Percentiles rank a stretch among this genome's conserved stretches.
These are phyloP conservation scores for Ciona savignyi DNA, from an alignment of 23 tunicate species.

Conservation along the genomic window DNA sequence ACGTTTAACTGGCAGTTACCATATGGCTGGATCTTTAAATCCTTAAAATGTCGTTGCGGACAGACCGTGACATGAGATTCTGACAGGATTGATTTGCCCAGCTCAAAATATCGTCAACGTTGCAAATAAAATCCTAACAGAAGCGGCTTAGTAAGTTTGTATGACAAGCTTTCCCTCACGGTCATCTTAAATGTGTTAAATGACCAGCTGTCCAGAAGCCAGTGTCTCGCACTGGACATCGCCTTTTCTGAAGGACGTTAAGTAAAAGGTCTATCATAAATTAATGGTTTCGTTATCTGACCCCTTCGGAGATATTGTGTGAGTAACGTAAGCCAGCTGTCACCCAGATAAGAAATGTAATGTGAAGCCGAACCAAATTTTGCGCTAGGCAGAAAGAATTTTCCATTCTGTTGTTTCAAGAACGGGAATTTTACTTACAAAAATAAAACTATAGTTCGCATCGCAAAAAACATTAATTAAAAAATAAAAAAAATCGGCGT, in stretches of 20 bases:
- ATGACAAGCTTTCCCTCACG: neutral
- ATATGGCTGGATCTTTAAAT: neutral
- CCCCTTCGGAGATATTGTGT: neutral
- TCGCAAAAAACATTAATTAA: too few species aligned
- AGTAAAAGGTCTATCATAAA: neutral
- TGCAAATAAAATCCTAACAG: neutral
- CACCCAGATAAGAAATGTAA: neutral
- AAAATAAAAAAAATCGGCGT: too few species aligned
- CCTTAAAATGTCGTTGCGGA: neutral
- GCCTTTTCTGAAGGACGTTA: neutral
- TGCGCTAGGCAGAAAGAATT: too few species aligned
- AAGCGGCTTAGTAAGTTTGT: neutral
- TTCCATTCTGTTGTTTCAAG: too few species aligned
- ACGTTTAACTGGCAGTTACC: neutral
- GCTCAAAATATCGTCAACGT: neutral
- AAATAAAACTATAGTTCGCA: too few species aligned
- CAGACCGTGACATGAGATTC: neutral
- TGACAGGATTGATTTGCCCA: neutral
- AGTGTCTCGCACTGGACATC: neutral
- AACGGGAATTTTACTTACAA: too few species aligned
- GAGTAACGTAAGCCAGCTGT: neutral
- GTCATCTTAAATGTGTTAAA: too few species aligned
- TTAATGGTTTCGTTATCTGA: neutral
- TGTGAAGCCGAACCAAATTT: neutral
- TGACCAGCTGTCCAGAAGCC: neutral